Percentiles rank a stretch among this genome's conserved stretches.
phyloP scores from a whole-genome alignment of 2,888 invertebrate species.

The Metallyticus violacea region DNA sequence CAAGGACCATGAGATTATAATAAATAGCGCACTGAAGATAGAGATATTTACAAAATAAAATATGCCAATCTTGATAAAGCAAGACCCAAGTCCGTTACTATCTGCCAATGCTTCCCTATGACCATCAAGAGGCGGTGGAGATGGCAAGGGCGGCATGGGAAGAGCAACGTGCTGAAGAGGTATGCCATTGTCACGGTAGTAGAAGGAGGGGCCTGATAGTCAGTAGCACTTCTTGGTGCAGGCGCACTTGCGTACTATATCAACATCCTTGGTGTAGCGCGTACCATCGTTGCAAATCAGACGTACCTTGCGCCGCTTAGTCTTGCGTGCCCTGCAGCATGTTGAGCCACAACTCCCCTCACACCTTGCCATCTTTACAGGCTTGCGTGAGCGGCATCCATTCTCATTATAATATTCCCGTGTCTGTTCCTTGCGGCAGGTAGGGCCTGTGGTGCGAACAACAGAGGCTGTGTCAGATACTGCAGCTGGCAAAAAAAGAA shows the following conservation, averaged over 20 bases:
- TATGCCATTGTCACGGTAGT: neutral
- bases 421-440: slow-evolving; percentile 85
- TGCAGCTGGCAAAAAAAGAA: neutral
- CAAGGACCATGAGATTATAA: slow-evolving; percentile 40
- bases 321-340: slow-evolving; percentile 90
- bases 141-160: slow-evolving; percentile 6
- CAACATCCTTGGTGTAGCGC: slow-evolving; percentile 92
- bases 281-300: slow-evolving; percentile 90
- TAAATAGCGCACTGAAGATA: slow-evolving; percentile 38
- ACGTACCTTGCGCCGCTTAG: slow-evolving; percentile 91
- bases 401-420: slow-evolving; percentile 89
- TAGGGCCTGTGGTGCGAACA: slow-evolving; percentile 55
- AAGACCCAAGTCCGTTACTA: slow-evolving; percentile 13
- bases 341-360: slow-evolving; percentile 69
- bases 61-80: slow-evolving; percentile 28
- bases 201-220: slow-evolving; percentile 39
- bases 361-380: slow-evolving; percentile 86
- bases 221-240: slow-evolving; percentile 89
- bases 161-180: slow-evolving; percentile 29
- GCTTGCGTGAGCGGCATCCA: slow-evolving; percentile 84
- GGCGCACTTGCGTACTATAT: slow-evolving; percentile 94
- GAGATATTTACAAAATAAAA: slow-evolving; percentile 41
- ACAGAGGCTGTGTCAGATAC: slow-evolving; percentile 18
- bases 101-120: neutral
- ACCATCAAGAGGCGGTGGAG: neutral